phyloP scores from a whole-genome alignment of 2,797 vertebrate species.

The Cynodonichthys magdalenae region DNA sequence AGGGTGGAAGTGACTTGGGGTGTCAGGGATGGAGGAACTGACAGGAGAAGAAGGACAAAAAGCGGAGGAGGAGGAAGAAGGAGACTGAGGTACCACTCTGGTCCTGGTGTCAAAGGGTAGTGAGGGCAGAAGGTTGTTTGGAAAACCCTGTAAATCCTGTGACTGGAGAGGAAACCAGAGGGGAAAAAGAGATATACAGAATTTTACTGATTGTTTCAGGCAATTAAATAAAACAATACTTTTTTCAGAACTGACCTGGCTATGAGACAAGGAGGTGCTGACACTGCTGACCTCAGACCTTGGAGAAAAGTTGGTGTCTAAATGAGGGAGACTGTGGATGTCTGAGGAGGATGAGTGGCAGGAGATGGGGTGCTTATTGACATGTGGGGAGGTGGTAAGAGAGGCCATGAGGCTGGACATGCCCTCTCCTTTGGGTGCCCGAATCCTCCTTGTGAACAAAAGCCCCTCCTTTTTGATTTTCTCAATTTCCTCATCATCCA shows the following conservation, averaged over 20 bases:
- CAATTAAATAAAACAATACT: too few species aligned
- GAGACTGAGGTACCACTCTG: conserved; percentile 68
- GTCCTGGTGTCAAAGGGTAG: conserved; percentile 73
- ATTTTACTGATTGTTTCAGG: conserved; percentile 30
- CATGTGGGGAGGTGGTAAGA: conserved; percentile 84
- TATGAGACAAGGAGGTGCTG: conserved; percentile 58
- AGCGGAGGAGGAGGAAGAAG: conserved; percentile 70
- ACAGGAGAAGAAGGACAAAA: conserved; percentile 65
- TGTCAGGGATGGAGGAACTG: conserved; percentile 56
- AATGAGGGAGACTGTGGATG: conserved; percentile 77
- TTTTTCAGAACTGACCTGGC: conserved; percentile 49
- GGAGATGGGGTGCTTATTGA: conserved; percentile 69
- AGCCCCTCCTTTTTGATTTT: conserved; percentile 66
- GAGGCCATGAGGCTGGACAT: conserved; percentile 90
- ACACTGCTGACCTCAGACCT: conserved; percentile 76
- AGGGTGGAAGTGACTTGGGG: conserved; percentile 13
- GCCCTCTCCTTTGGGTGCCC: conserved; percentile 88
- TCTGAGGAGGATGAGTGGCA: conserved; percentile 76
- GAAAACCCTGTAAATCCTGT: conserved; percentile 41
- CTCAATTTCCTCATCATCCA: not conserved
- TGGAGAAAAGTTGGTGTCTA: conserved; percentile 65
- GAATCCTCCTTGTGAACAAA: conserved; percentile 85
- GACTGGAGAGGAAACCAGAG: conserved; percentile 6
- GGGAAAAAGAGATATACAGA: not conserved
- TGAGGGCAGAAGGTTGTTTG: conserved; percentile 55